A percentile compares a stretch with the other conserved stretches of the same genome.
phyloP scores from a whole-genome alignment of 2,888 invertebrate species.

The Tromatobia lineatoria region DNA sequence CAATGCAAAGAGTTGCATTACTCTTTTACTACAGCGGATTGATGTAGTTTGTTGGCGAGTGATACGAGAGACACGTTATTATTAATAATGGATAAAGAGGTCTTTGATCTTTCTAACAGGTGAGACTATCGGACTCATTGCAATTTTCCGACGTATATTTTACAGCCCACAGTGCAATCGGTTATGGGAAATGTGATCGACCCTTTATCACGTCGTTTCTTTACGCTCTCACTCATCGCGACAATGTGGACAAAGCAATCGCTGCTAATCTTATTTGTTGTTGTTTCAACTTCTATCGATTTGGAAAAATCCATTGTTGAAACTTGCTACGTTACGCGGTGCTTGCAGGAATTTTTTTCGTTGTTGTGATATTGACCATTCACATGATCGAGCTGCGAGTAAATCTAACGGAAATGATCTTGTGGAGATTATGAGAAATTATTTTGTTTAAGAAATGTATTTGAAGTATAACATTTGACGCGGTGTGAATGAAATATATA shows the following conservation, averaged over 20 bases:
- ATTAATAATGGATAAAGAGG: background rate
- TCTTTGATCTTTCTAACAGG: constrained; percentile 54
- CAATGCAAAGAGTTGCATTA: background rate
- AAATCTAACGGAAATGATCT: background rate
- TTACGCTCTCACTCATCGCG: constrained; percentile 30
- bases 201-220: constrained; percentile 68
- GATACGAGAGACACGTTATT: background rate
- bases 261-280: constrained; percentile 51
- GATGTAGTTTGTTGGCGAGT: background rate
- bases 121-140: constrained; percentile 44
- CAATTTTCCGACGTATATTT: background rate
- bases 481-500: too few species aligned
- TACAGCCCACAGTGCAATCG: constrained; percentile 35
- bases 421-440: background rate
- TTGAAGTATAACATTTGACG: too few species aligned
- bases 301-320: constrained; percentile 36
- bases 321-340: constrained; percentile 3
- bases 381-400: background rate
- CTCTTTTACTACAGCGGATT: background rate
- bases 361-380: constrained; percentile 4
- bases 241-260: constrained; percentile 29
- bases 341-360: background rate
- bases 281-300: constrained; percentile 43
- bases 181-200: constrained; percentile 63
- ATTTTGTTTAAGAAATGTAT: background rate